A percentile compares a stretch with the other conserved stretches of the same genome.
Evolutionary conservation across 2,797 vertebrate genomes (phyloP).

Genomic region (Poliocrania exsul): DNA sequence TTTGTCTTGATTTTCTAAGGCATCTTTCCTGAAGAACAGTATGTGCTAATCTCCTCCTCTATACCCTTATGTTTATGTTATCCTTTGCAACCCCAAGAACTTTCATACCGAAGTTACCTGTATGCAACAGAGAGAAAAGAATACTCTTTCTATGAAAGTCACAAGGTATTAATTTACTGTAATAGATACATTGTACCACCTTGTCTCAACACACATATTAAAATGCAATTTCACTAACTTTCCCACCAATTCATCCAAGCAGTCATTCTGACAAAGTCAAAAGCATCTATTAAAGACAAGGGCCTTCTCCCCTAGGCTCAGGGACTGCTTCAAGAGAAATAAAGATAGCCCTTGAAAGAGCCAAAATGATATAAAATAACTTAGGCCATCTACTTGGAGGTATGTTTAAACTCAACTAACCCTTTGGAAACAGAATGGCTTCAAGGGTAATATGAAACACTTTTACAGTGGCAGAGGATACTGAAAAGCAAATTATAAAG

Average conservation of each 20-base stretch:
- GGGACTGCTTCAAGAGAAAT: background rate
- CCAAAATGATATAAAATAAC: background rate
- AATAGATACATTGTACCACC: background rate
- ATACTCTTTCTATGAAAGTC: background rate
- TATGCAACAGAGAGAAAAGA: background rate
- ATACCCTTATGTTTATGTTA: background rate
- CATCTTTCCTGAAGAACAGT: background rate
- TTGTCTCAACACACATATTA: background rate
- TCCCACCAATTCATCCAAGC: background rate
- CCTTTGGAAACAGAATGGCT: background rate
- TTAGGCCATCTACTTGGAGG: background rate
- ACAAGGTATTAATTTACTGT: background rate
- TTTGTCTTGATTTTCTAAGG: background rate
- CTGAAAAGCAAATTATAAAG: background rate
- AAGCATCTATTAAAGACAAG: background rate
- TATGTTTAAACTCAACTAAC: background rate
- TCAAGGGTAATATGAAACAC: background rate
- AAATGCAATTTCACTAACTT: background rate
- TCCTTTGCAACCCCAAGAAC: background rate
- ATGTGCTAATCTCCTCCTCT: background rate
- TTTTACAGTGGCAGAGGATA: background rate
- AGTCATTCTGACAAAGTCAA: background rate
- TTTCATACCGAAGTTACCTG: background rate
- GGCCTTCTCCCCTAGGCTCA: background rate
- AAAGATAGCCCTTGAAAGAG: background rate